phyloP scores from a whole-genome alignment of 2,888 invertebrate species.

The Oeneis ivallda region DNA sequence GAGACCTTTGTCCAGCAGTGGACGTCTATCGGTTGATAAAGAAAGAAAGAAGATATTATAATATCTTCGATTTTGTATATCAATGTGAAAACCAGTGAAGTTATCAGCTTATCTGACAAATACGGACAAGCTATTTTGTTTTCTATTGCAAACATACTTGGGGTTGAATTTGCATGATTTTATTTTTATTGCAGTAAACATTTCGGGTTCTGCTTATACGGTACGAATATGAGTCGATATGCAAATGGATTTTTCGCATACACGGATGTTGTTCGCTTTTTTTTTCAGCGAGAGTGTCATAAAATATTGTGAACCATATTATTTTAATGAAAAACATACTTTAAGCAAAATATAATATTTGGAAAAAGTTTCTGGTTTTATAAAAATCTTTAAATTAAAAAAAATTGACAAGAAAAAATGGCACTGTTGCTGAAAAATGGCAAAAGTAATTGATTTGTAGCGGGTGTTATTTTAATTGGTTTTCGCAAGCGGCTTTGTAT shows the following conservation, averaged over 20 bases:
- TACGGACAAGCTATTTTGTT: conserved; percentile 38
- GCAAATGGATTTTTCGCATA: conserved; percentile 38
- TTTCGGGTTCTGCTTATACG: conserved; percentile 3
- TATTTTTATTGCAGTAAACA: conserved; percentile 19
- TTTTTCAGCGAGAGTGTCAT: not conserved
- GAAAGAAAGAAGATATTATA: no score
- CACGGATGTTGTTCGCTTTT: conserved; percentile 28
- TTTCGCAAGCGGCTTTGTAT: conserved; percentile 31
- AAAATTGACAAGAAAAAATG: conserved; percentile 8
- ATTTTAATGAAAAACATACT: not conserved
- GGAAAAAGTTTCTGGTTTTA: no score
- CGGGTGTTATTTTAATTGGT: conserved; percentile 37
- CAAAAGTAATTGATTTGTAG: conserved; percentile 37
- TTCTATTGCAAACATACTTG: conserved; percentile 28
- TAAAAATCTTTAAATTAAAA: not conserved
- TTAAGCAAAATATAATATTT: no score
- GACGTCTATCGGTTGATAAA: no score
- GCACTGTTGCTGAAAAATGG: conserved; percentile 16
- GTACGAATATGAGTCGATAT: conserved; percentile 34
- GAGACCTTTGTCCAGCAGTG: no score
- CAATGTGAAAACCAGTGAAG: conserved; percentile 24
- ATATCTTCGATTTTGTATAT: not conserved
- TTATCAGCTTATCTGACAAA: conserved; percentile 47
- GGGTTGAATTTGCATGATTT: conserved; percentile 22
- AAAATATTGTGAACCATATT: not conserved